Evolutionary conservation across 2,888 invertebrate species (phyloP).

Genomic region (Drosophila diplacantha): DNA sequence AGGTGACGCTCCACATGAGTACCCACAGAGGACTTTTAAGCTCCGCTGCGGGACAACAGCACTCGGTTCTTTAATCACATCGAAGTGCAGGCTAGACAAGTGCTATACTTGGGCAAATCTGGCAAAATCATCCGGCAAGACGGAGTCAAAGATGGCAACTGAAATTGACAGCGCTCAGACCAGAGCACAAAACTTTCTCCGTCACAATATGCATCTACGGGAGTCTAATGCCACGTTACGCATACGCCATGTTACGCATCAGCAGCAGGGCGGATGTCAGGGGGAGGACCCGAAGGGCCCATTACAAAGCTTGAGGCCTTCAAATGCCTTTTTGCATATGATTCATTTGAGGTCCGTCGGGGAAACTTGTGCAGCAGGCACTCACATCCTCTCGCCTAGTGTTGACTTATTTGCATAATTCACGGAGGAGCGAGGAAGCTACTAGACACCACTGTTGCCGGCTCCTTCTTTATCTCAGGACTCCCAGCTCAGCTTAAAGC

Average conservation of each 20-base stretch:
- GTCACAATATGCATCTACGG: conserved; percentile 29
- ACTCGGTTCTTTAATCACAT: conserved; percentile 13
- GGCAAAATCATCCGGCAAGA: conserved; percentile 14
- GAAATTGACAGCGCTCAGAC: conserved; percentile 52
- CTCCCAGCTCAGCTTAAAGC: conserved; percentile 42
- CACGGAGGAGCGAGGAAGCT: conserved; percentile 30
- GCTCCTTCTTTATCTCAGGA: conserved; percentile 12
- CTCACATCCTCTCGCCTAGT: conserved; percentile 18
- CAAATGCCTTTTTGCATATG: conserved; percentile 61
- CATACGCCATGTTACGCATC: conserved; percentile 49
- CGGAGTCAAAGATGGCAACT: conserved; percentile 26
- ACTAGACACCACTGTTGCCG: conserved; percentile 8
- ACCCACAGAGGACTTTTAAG: neutral
- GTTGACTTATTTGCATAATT: conserved; percentile 63
- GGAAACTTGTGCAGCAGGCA: conserved; percentile 27
- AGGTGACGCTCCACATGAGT: conserved; percentile 39
- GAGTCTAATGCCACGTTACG: conserved; percentile 55
- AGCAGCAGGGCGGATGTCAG: conserved; percentile 1
- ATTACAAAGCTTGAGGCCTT: conserved; percentile 53
- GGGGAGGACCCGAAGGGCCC: conserved; percentile 55
- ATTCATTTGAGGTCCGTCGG: conserved; percentile 53
- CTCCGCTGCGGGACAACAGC: neutral
- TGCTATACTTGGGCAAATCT: conserved; percentile 36
- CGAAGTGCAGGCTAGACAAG: conserved; percentile 31
- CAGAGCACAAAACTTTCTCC: conserved; percentile 49